Conservation (phyloP, 1,140 invertebrate species). For the Acromyrmex heyeri region DNA sequence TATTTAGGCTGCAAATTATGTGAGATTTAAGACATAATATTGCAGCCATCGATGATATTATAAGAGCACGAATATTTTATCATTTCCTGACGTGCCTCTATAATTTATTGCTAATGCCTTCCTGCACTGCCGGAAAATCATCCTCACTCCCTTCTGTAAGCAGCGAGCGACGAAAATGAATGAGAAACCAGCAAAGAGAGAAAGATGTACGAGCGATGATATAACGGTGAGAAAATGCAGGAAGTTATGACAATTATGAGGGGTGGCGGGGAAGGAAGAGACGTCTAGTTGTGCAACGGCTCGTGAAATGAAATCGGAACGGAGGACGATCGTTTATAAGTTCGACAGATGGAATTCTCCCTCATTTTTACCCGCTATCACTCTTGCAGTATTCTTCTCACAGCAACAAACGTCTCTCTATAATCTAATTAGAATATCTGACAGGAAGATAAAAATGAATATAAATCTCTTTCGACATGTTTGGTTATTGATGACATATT, state of each 20-base stretch:
- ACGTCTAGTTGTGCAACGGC: constrained; percentile 73
- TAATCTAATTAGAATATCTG: constrained; percentile 66
- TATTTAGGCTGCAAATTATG: constrained; percentile 10
- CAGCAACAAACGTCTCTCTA: constrained; percentile 61
- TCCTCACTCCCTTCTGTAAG: constrained; percentile 30
- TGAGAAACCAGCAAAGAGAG: constrained; percentile 43
- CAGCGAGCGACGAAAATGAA: constrained; percentile 33
- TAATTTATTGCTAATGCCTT: constrained; percentile 72
- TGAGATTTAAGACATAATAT: constrained; percentile 59
- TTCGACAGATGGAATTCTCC: constrained; percentile 75
- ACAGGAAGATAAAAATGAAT: constrained; percentile 31
- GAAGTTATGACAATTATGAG: constrained; percentile 80
- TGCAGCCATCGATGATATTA: constrained; percentile 39
- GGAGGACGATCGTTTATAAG: constrained; percentile 78
- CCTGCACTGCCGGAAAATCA: constrained; percentile 43
- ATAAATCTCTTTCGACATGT: background rate
- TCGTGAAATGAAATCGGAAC: constrained; percentile 79
- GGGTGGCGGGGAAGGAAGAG: constrained; percentile 26
- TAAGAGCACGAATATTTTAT: constrained; percentile 67
- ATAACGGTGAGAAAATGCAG: constrained; percentile 75
- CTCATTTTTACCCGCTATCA: constrained; percentile 51
- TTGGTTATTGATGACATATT: background rate
- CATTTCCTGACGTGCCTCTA: constrained; percentile 57
- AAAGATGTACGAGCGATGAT: constrained; percentile 51
- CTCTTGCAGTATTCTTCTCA: constrained; percentile 38